These are phyloP conservation scores for Smithornis capensis DNA, from an alignment of 2,113 vertebrate genomes.

Conservation along the genomic window DNA sequence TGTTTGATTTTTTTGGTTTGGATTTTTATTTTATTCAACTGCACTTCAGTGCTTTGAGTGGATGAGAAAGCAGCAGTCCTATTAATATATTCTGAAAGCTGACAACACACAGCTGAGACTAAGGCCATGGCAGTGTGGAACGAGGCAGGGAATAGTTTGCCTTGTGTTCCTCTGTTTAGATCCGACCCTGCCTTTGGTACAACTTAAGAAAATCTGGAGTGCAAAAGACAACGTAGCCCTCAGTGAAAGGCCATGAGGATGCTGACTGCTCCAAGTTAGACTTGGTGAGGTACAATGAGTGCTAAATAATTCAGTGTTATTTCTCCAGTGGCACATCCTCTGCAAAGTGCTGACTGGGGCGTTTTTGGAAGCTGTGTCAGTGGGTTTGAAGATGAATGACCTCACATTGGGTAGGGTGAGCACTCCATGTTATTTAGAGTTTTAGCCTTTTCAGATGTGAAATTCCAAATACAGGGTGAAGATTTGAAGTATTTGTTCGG, in stretches of 20 bases:
- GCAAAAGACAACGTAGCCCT: neutral
- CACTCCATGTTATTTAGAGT: neutral
- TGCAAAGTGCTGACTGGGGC: neutral
- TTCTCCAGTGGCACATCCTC: neutral
- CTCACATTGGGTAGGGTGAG: neutral
- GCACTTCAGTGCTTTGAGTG: neutral
- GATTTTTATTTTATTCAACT: neutral
- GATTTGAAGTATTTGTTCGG: neutral
- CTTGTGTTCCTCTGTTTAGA: neutral
- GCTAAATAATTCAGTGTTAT: constrained; percentile 49
- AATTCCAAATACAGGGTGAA: neutral
- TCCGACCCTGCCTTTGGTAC: neutral
- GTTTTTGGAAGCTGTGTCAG: neutral
- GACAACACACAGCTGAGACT: neutral
- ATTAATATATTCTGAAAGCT: neutral
- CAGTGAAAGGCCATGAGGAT: constrained; percentile 3
- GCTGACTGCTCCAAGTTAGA: neutral
- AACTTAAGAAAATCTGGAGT: neutral
- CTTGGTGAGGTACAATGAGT: constrained; percentile 9
- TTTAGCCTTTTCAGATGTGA: neutral
- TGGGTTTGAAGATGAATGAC: neutral
- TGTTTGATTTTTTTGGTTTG: neutral
- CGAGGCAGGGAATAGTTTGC: neutral
- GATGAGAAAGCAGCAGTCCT: neutral
- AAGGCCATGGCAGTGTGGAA: neutral